Evolutionary conservation across 2,113 vertebrate species (phyloP).

Genomic region (Lipotes vexillifer): DNA sequence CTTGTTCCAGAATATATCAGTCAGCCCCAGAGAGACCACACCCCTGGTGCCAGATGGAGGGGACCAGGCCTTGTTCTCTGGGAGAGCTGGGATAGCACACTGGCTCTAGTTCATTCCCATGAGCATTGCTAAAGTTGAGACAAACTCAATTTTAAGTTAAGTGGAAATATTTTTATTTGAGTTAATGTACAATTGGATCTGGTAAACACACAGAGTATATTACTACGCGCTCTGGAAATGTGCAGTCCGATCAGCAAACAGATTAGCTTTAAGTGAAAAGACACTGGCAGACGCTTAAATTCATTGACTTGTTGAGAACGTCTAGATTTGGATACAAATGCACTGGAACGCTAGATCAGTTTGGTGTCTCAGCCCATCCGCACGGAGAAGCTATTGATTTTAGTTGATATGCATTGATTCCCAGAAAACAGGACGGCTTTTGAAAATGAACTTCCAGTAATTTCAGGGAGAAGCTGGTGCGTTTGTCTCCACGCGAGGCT

Average conservation of each 20-base stretch:
- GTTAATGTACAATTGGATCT: constrained; percentile 51
- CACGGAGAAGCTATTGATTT: constrained; percentile 80
- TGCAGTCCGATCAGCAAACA: constrained; percentile 57
- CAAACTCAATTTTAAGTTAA: constrained; percentile 53
- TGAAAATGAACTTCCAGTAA: constrained; percentile 83
- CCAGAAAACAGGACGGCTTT: constrained; percentile 80
- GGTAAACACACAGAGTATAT: constrained; percentile 56
- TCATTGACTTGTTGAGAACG: constrained; percentile 73
- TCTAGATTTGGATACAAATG: constrained; percentile 74
- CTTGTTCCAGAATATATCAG: background rate
- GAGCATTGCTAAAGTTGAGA: constrained; percentile 15
- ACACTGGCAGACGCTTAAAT: constrained; percentile 70
- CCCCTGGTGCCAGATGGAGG: background rate
- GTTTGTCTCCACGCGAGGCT: constrained; percentile 63
- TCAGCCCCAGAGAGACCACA: background rate
- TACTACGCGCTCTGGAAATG: constrained; percentile 26
- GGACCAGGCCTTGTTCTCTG: background rate
- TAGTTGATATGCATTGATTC: constrained; percentile 84
- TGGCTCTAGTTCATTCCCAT: background rate
- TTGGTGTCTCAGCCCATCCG: constrained; percentile 78
- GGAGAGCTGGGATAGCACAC: background rate
- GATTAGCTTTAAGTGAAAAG: constrained; percentile 73
- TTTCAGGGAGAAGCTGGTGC: constrained; percentile 61
- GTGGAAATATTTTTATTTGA: constrained; percentile 68
- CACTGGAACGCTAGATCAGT: constrained; percentile 61